Evolutionary conservation across 2,797 vertebrate genomes (phyloP).

Genomic region (Darevskia nairensis): DNA sequence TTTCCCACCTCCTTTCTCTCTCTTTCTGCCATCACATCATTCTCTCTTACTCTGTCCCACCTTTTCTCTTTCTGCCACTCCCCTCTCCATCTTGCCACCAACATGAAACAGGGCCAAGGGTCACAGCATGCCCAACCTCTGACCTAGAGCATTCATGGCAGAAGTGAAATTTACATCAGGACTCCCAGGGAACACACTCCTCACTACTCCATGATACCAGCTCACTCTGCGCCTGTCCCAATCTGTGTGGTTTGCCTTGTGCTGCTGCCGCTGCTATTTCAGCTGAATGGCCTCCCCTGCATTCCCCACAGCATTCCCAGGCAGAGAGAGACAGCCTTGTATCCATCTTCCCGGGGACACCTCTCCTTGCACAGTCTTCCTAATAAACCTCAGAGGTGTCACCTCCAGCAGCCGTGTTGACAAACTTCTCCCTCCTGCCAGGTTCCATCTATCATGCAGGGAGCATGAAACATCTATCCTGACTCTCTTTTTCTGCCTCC

Average conservation of each 20-base stretch:
- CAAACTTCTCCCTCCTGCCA: conserved; percentile 12
- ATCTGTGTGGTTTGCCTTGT: not conserved
- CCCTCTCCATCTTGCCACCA: not conserved
- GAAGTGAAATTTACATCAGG: not conserved
- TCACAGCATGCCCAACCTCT: not conserved
- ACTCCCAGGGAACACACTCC: not conserved
- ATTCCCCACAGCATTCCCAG: not conserved
- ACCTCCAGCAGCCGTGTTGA: conserved; percentile 3
- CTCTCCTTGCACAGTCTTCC: conserved; percentile 13
- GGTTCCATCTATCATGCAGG: conserved; percentile 19
- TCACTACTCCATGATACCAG: not conserved
- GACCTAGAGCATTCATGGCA: not conserved
- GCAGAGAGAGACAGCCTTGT: not conserved
- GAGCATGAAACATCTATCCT: not conserved
- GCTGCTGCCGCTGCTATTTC: not conserved
- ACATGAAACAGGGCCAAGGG: not conserved
- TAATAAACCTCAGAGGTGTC: conserved; percentile 28
- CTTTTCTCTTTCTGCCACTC: not conserved
- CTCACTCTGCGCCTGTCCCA: not conserved
- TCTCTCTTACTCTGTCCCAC: too few relatives aligned
- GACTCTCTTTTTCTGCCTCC: not conserved
- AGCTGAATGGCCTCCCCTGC: not conserved
- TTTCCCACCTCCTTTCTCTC: not conserved
- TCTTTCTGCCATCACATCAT: not conserved
- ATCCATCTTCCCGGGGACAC: conserved; percentile 23